These are phyloP conservation scores for Drosophila pachea DNA, from an alignment of 1,140 invertebrate species.

Conservation along the genomic window DNA sequence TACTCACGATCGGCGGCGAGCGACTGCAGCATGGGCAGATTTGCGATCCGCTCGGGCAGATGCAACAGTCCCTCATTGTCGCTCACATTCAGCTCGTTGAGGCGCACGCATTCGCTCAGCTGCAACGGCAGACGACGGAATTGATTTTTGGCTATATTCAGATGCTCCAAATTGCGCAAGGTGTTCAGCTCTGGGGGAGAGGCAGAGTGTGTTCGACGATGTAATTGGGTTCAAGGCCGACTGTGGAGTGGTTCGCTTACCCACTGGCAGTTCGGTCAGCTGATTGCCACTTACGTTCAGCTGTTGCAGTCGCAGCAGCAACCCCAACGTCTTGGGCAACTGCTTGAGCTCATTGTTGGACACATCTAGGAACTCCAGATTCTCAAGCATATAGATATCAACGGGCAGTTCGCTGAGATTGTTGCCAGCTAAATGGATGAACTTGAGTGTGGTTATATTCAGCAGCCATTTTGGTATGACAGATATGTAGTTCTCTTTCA, in stretches of 20 bases:
- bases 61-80: slow-evolving; percentile 68
- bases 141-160: slow-evolving; percentile 72
- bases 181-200: slow-evolving; percentile 54
- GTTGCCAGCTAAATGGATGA: slow-evolving; percentile 75
- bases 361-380: slow-evolving; percentile 74
- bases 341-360: slow-evolving; percentile 70
- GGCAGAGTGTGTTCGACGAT: not conserved
- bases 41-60: slow-evolving; percentile 72
- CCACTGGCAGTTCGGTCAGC: slow-evolving; percentile 59
- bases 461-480: slow-evolving; percentile 76
- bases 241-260: slow-evolving; percentile 39
- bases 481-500: slow-evolving; percentile 78
- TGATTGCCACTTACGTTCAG: slow-evolving; percentile 72
- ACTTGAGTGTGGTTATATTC: slow-evolving; percentile 72
- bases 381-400: slow-evolving; percentile 74
- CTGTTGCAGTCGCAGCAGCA: slow-evolving; percentile 59
- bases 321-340: slow-evolving; percentile 64
- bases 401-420: slow-evolving; percentile 62
- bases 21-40: slow-evolving; percentile 68
- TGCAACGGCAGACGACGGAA: slow-evolving; percentile 67
- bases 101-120: slow-evolving; percentile 65
- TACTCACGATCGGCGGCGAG: slow-evolving; percentile 73
- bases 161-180: slow-evolving; percentile 69
- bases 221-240: not conserved
- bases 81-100: slow-evolving; percentile 74